These are phyloP conservation scores for Pluvianellus socialis DNA, from an alignment of 2,113 vertebrate genomes.

Conservation along the genomic window DNA sequence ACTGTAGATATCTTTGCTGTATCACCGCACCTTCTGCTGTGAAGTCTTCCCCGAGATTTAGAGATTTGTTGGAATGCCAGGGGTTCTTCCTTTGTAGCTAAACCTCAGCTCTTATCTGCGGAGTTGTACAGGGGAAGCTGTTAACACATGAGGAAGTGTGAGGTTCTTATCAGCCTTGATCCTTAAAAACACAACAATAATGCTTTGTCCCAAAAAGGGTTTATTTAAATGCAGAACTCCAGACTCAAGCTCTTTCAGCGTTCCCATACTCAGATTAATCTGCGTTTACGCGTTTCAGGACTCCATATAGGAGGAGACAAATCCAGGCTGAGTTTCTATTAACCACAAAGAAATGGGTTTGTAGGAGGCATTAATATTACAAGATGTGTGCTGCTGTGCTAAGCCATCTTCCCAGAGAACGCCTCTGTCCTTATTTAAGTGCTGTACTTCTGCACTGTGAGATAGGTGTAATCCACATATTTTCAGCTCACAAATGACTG, in stretches of 20 bases:
- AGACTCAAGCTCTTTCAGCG: neutral
- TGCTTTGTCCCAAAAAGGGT: neutral
- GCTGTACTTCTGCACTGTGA: neutral
- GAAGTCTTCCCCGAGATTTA: neutral
- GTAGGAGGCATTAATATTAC: constrained; percentile 4
- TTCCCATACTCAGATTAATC: neutral
- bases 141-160: neutral
- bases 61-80: constrained; percentile 33
- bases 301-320: neutral
- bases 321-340: constrained; percentile 1
- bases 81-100: constrained; percentile 7
- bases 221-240: neutral
- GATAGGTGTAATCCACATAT: neutral
- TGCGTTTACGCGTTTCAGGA: neutral
- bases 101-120: constrained; percentile 20
- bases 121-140: neutral
- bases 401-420: neutral
- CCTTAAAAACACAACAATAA: too few relatives aligned
- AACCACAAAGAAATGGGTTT: neutral
- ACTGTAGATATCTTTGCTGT: accelerated
- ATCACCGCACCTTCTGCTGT: neutral
- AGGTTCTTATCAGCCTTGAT: neutral
- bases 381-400: neutral
- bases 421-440: neutral
- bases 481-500: neutral